Evolutionary conservation across 2,888 invertebrate genomes (phyloP), one percentile per base, ranked within the genome.

Genomic region (Sphaeridia pumilis): DNA sequence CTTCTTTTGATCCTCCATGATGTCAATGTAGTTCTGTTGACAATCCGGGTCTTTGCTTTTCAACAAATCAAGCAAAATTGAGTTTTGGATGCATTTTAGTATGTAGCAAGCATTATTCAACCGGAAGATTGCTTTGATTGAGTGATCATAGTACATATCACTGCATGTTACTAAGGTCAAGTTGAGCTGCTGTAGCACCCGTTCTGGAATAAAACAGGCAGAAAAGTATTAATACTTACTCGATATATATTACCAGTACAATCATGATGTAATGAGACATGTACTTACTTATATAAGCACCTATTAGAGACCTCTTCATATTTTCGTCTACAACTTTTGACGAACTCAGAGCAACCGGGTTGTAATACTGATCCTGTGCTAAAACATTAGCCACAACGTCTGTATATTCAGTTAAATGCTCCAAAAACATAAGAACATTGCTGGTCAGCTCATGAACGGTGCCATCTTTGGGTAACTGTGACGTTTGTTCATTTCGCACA

Each of bases 401-500:
- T 35, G 79, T 78, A 67, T 86, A 87, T 54, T 83, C 82, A 20
- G 82, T 77, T 47, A 94, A 74, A 68, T 90, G 87, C 70, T 90
- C 90, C 65, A 90, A 76, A 72, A 94, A 88, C 67, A 92, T 87
- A 64, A 94, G 79, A 42, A 93, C 89, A 67, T 94, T 93, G 58
- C 87, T 90, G 0, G 94, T 93, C 55, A 93, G 76, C 72, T 97
- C 93, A 69, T 95, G 95, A 28, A 97, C 97, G 0, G 97, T 98
- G 55, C 97, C 98, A 75, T 98, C 98, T 69, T 84, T 86, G 0
- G 97, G 93, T 67, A 95, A 80, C 66, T 83, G 83, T 54, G 82
- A 80, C 60, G 83, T 83, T 45, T 77, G 75, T 69, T 88, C 88
- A 24, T 76, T 77, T 58, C 85, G 77, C 27, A 94, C 80, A 55